These are phyloP conservation scores for Cardinalis cardinalis DNA, from an alignment of 2,113 vertebrate genomes.

Conservation along the genomic window DNA sequence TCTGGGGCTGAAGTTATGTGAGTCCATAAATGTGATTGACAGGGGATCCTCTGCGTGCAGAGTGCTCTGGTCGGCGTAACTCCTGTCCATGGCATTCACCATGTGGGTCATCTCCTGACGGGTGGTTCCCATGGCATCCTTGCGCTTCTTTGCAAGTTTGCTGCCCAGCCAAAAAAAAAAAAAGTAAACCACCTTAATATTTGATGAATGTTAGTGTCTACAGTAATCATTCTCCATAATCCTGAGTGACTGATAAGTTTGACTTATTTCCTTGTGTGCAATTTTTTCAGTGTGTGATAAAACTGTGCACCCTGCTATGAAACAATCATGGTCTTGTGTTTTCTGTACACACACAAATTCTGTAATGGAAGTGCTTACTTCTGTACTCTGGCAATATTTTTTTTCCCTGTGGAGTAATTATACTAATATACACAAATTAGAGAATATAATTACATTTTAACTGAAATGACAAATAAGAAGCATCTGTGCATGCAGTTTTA, in stretches of 20 bases:
- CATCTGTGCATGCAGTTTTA: constrained; percentile 36
- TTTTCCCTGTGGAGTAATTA: constrained; percentile 26
- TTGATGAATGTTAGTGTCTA: neutral
- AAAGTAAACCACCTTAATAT: constrained; percentile 3
- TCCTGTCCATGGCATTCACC: constrained; percentile 97
- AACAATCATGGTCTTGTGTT: neutral
- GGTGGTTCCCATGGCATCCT: constrained; percentile 92
- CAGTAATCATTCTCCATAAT: neutral
- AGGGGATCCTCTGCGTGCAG: constrained; percentile 93
- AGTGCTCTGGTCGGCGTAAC: constrained; percentile 96
- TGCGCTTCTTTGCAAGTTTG: constrained; percentile 98
- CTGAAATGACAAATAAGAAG: constrained; percentile 50
- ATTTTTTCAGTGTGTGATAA: neutral
- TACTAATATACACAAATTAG: constrained; percentile 49
- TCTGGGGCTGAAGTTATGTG: constrained; percentile 94
- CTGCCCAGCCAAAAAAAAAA: constrained; percentile 75
- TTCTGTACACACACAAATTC: neutral
- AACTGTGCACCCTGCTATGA: neutral
- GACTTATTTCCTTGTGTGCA: neutral
- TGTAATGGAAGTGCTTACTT: constrained; percentile 14
- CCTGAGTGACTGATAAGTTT: neutral
- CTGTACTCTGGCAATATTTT: neutral
- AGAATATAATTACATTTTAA: constrained; percentile 52
- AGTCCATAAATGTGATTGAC: constrained; percentile 97
- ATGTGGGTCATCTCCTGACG: constrained; percentile 99